Conservation (phyloP, 2,113 vertebrate genomes). For the Pyrgilauda ruficollis region DNA sequence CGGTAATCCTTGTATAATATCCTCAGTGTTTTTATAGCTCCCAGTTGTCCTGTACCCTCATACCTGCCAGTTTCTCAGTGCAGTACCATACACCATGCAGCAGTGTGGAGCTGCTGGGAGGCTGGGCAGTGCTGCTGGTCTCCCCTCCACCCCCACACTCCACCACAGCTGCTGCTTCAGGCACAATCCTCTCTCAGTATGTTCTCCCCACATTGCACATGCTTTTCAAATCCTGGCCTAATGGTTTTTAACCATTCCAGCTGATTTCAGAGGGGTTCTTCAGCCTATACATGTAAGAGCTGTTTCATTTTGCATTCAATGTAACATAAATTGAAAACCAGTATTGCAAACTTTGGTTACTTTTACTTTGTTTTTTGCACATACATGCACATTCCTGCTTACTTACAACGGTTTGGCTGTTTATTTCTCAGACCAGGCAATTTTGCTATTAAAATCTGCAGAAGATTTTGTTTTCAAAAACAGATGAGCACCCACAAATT, state of each 20-base stretch:
- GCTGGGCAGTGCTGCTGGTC: neutral
- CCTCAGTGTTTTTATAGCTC: neutral
- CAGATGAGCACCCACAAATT: neutral
- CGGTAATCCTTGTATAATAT: neutral
- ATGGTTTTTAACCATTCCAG: neutral
- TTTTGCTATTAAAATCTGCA: neutral
- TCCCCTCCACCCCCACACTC: neutral
- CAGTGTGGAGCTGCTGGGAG: neutral
- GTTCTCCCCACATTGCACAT: neutral
- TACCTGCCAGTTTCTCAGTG: neutral
- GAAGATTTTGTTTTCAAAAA: neutral
- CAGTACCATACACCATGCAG: neutral
- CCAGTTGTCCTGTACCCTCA: neutral
- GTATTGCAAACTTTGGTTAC: neutral
- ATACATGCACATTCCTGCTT: neutral
- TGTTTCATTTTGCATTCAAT: neutral
- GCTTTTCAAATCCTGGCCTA: neutral
- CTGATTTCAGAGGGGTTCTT: neutral
- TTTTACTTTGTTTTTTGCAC: neutral
- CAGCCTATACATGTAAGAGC: neutral
- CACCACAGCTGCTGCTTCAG: neutral
- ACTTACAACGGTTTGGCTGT: neutral
- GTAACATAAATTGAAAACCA: neutral
- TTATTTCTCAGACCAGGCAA: neutral
- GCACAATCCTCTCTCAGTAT: neutral